These are phyloP conservation scores for Lochmaea crataegi DNA, from an alignment of 2,888 invertebrate genomes.

Conservation along the genomic window DNA sequence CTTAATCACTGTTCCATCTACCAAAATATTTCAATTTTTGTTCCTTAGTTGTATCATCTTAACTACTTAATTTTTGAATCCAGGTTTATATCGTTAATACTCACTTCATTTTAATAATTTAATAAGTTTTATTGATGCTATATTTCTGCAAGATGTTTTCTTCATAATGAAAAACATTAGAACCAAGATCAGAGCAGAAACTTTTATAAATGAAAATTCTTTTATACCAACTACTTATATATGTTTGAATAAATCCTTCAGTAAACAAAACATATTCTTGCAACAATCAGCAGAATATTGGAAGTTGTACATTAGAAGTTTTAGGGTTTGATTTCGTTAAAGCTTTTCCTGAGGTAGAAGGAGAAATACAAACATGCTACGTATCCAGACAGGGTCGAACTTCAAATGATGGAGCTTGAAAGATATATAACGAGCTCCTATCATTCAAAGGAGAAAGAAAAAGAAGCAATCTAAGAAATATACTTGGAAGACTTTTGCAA, in stretches of 20 bases:
- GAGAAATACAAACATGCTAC: slow-evolving; percentile 23
- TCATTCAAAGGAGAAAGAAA: neutral
- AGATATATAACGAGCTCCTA: neutral
- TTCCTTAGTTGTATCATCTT: too few relatives aligned
- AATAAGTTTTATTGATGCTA: too few relatives aligned
- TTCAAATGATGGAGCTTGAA: neutral
- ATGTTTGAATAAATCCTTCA: slow-evolving; percentile 42
- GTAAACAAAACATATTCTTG: slow-evolving; percentile 46
- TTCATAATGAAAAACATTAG: too few relatives aligned
- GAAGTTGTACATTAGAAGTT: slow-evolving; percentile 22
- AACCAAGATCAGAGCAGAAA: too few relatives aligned
- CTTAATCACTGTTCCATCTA: neutral
- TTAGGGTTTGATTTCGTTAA: slow-evolving; percentile 23
- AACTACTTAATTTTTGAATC: too few relatives aligned
- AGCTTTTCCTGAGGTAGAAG: slow-evolving; percentile 23
- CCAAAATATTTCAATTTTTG: too few relatives aligned
- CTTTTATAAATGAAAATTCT: neutral
- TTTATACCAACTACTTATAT: slow-evolving; percentile 16
- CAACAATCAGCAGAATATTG: slow-evolving; percentile 41
- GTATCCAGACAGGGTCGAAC: slow-evolving; percentile 26
- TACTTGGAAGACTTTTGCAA: too few relatives aligned
- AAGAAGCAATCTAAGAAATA: too few relatives aligned
- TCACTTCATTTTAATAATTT: too few relatives aligned
- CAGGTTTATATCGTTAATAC: too few relatives aligned
- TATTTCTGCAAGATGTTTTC: too few relatives aligned